Percentiles rank a stretch among this genome's conserved stretches.
Evolutionary conservation across 2,888 invertebrate species (phyloP).

Genomic region (Epiperipatus broadwayi): DNA sequence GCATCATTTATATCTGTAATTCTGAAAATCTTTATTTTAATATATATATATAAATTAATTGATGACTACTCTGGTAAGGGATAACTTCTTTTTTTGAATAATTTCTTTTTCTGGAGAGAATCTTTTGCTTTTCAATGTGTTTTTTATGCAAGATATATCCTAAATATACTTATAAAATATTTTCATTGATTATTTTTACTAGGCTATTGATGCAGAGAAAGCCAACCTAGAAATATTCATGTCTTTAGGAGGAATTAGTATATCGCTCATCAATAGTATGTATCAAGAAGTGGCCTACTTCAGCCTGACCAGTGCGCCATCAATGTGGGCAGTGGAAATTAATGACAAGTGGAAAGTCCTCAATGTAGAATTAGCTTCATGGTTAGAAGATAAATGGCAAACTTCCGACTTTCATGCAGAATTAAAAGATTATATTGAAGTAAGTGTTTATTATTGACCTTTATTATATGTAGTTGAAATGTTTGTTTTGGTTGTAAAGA

Average conservation of each 20-base stretch:
- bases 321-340: constrained; percentile 61
- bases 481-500: no score
- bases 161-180: no score
- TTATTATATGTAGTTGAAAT: no score
- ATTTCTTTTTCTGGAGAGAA: no score
- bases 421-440: constrained; percentile 51
- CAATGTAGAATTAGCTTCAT: constrained; percentile 52
- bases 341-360: constrained; percentile 58
- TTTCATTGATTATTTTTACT: constrained; percentile 18
- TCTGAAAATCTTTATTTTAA: no score
- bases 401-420: constrained; percentile 48
- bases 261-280: constrained; percentile 35
- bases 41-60: no score
- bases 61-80: no score
- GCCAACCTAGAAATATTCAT: constrained; percentile 46
- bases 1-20: no score
- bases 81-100: no score
- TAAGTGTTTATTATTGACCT: no score
- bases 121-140: no score
- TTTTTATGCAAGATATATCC: no score
- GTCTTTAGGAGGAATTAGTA: constrained; percentile 45
- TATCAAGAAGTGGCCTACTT: constrained; percentile 44
- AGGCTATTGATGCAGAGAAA: constrained; percentile 37
- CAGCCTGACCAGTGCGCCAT: constrained; percentile 45
- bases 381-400: constrained; percentile 60